A percentile compares a stretch with the other conserved stretches of the same genome.
Evolutionary conservation across 2,113 vertebrate species (phyloP).

Genomic region (Myotis davidii): DNA sequence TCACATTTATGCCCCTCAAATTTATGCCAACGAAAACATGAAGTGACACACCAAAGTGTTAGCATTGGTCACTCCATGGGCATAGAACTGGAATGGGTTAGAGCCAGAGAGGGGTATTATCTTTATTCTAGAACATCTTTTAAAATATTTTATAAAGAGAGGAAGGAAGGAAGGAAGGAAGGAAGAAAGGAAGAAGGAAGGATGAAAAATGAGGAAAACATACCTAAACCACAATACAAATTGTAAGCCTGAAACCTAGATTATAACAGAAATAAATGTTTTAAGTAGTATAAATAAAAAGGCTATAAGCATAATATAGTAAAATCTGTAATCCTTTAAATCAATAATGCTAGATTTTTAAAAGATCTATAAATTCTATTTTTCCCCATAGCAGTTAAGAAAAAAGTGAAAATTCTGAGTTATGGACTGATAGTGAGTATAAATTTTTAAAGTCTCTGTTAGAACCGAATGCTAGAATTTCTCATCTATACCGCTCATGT

Average conservation of each 20-base stretch:
- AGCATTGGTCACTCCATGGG: neutral
- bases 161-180: too few relatives aligned
- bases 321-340: constrained; percentile 40
- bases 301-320: constrained; percentile 29
- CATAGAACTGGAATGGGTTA: neutral
- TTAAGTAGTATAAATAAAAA: constrained; percentile 44
- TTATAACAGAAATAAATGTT: neutral
- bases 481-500: neutral
- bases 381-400: constrained; percentile 27
- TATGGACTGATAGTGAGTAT: neutral
- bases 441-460: constrained; percentile 40
- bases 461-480: constrained; percentile 35
- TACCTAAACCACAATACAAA: neutral
- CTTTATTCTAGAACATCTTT: neutral
- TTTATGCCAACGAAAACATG: neutral
- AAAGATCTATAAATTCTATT: constrained; percentile 36
- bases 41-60: neutral
- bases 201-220: neutral
- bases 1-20: neutral
- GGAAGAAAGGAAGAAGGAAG: neutral
- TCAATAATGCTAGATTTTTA: constrained; percentile 45
- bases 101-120: neutral
- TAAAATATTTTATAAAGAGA: neutral
- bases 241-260: constrained; percentile 6
- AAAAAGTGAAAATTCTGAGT: constrained; percentile 34